Evolutionary conservation across 1,140 invertebrate genomes (phyloP).

Genomic region (Ceratosolen fusciceps): DNA sequence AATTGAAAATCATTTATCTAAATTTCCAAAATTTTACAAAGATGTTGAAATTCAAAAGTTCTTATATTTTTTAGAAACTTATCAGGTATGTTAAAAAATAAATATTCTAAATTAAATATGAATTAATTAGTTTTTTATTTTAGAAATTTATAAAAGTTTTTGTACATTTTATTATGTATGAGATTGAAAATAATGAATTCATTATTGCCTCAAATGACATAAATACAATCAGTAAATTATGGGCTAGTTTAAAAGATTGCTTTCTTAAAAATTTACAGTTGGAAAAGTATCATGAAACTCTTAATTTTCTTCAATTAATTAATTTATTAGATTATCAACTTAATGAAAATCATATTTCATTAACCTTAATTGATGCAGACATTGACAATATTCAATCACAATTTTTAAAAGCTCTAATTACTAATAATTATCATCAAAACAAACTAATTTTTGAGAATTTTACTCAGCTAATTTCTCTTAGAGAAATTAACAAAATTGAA

Average conservation of each 20-base stretch:
- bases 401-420: constrained; percentile 33
- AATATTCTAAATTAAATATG: constrained; percentile 6
- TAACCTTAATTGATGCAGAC: constrained; percentile 56
- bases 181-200: constrained; percentile 51
- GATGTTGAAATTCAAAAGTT: constrained; percentile 51
- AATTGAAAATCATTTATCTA: constrained; percentile 57
- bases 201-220: constrained; percentile 38
- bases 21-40: constrained; percentile 54
- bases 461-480: constrained; percentile 56
- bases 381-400: constrained; percentile 14
- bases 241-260: constrained; percentile 55
- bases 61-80: constrained; percentile 56
- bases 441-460: constrained; percentile 58
- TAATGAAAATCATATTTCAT: constrained; percentile 48
- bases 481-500: constrained; percentile 55
- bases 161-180: constrained; percentile 58
- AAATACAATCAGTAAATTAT: constrained; percentile 55
- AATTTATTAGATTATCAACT: constrained; percentile 57
- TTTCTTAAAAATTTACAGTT: constrained; percentile 47
- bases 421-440: constrained; percentile 38
- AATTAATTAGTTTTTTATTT: constrained; percentile 45
- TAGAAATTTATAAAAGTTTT: constrained; percentile 61
- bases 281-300: constrained; percentile 53
- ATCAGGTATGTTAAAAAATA: constrained; percentile 53
- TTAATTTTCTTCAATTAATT: constrained; percentile 55